phyloP scores from a whole-genome alignment of 2,888 invertebrate species.

The Drosophila neoperkinsi region DNA sequence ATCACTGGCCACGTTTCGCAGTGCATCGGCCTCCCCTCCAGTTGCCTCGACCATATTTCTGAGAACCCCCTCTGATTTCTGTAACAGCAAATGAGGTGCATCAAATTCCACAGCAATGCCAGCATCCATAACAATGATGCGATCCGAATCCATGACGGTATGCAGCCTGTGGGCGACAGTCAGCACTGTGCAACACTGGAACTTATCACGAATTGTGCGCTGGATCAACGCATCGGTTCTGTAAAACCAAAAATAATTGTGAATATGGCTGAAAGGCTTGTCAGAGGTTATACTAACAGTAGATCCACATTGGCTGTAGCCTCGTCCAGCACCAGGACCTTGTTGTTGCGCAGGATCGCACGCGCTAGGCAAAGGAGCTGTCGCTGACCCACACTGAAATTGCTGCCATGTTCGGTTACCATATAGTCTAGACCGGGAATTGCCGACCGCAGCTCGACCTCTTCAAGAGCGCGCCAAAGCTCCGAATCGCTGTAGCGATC shows the following conservation, averaged over 20 bases:
- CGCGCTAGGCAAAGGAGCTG: constrained; percentile 89
- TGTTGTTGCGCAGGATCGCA: constrained; percentile 88
- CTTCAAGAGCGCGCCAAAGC: constrained; percentile 82
- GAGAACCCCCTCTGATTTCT: constrained; percentile 87
- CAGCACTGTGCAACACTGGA: constrained; percentile 92
- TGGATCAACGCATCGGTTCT: constrained; percentile 93
- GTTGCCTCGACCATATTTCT: constrained; percentile 89
- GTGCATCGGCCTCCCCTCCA: constrained; percentile 84
- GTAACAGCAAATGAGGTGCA: constrained; percentile 88
- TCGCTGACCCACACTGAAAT: constrained; percentile 89
- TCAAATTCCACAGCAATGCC: constrained; percentile 91
- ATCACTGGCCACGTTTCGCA: constrained; percentile 85
- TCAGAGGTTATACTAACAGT: constrained; percentile 82
- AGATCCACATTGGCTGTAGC: constrained; percentile 90
- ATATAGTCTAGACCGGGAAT: constrained; percentile 86
- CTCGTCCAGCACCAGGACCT: constrained; percentile 88
- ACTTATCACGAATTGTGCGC: constrained; percentile 91
- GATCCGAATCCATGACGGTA: constrained; percentile 96
- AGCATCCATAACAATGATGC: constrained; percentile 93
- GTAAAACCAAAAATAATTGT: neutral
- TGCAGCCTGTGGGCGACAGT: constrained; percentile 96
- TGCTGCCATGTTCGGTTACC: constrained; percentile 87
- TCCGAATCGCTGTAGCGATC: constrained; percentile 79
- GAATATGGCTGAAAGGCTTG: too few species aligned
- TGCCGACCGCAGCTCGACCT: constrained; percentile 86